Evolutionary conservation across 2,888 invertebrate species (phyloP), one percentile per base, ranked within the genome.

Genomic region (Drosophila conformis): DNA sequence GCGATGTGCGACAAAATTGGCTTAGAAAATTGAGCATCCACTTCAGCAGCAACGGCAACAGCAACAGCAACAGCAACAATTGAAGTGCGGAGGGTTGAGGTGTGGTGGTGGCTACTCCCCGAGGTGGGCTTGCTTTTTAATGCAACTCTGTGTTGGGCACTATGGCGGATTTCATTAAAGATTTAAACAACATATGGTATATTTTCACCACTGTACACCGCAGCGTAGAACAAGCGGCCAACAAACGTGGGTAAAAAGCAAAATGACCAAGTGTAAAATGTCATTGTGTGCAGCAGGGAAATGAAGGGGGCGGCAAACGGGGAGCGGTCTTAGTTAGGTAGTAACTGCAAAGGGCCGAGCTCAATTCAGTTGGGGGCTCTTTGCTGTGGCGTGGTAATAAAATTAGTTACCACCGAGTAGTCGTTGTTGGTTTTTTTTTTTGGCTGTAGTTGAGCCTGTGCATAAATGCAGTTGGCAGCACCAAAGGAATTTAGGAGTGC

Each of bases 171-270:
- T 88, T 87, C 87, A 87, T 87, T 87, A 87, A 87, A 87, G 60
- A 87, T 86, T 89, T 74, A 89, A 87, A 75, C 78, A 90, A 82
- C 90, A 91, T 83, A 88, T 90, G 87, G 77, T 78, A 82, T 87
- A 89, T 83, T 87, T 87, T 66, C 75, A 71, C 69, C 70, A 67
- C 75, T 71, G 70, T 56, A 49, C 5, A 35, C 35, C 35, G 25
- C 46, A 46, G 29, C 53, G 21, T 36, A 49, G 51, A 46, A 15
- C 49, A 59, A 60, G 59, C 29, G 40, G 31, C 29, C 42, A 64
- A 25, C 54, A 56, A 52, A 74, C 61, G 52, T 63, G 85, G 59
- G 73, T 48, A 61, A 80, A 83, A 69, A 69, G 51, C 72, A 75
- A 72, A 87, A 89, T 87, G 76, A 81, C 89, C 76, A 75, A 83